These are phyloP conservation scores for Xenotilapia leptura DNA, from an alignment of 2,113 vertebrate genomes.

Conservation along the genomic window DNA sequence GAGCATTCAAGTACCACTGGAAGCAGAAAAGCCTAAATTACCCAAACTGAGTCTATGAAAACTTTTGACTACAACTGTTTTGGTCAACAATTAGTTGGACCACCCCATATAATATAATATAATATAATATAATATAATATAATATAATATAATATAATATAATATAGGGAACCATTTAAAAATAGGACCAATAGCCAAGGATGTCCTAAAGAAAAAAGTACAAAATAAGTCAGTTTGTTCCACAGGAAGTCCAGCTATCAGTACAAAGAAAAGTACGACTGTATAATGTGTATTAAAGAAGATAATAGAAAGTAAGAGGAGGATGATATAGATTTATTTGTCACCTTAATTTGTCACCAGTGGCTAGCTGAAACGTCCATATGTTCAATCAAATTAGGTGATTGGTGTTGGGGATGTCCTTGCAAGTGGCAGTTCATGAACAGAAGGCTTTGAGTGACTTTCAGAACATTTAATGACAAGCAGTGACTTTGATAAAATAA, in stretches of 20 bases:
- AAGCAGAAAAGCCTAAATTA: neutral
- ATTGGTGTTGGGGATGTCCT: neutral
- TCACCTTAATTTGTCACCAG: neutral
- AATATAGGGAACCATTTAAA: neutral
- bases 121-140: neutral
- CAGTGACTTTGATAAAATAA: neutral
- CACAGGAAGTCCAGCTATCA: neutral
- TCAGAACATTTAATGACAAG: neutral
- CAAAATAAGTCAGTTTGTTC: neutral
- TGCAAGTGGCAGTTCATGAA: fast-evolving
- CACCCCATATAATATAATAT: neutral
- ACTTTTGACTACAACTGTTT: neutral
- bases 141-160: neutral
- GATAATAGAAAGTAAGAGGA: neutral
- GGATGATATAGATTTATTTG: neutral
- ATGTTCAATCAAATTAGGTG: neutral
- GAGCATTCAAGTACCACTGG: neutral
- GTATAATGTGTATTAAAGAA: neutral
- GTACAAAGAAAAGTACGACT: neutral
- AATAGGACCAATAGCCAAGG: neutral
- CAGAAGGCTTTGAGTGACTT: neutral
- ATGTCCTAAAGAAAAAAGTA: neutral
- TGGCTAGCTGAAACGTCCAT: neutral
- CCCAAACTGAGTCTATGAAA: neutral
- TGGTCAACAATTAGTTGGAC: neutral